These are phyloP conservation scores for Drosophila imparisetae DNA, from an alignment of 2,888 invertebrate genomes.

Conservation along the genomic window DNA sequence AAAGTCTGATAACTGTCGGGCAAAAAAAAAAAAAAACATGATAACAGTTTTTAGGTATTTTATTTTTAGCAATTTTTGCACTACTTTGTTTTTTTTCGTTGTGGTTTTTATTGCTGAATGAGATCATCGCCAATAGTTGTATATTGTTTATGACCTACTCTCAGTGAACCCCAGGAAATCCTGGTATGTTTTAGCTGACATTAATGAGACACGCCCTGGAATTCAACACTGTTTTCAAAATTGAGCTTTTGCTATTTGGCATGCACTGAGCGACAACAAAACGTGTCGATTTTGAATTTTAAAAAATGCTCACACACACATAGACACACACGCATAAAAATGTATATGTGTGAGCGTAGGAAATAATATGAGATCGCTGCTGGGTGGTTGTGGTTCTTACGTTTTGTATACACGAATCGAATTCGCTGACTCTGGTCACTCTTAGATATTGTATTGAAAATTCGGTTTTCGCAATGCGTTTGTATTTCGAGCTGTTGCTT, in stretches of 20 bases:
- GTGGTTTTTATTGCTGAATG: constrained; percentile 19
- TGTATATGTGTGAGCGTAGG: constrained; percentile 1
- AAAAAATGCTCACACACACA: neutral
- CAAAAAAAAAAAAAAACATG: neutral
- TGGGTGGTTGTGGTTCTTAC: constrained; percentile 27
- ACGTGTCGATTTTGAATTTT: constrained; percentile 26
- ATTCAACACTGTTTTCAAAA: constrained; percentile 1
- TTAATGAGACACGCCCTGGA: constrained; percentile 19
- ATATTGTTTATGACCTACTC: constrained; percentile 15
- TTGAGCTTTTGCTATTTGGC: neutral
- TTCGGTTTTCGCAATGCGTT: constrained; percentile 22
- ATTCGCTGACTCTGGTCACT: constrained; percentile 27
- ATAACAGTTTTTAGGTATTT: neutral
- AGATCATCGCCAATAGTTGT: constrained; percentile 37
- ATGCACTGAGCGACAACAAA: neutral
- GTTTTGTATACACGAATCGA: constrained; percentile 31
- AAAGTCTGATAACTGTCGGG: constrained; percentile 8
- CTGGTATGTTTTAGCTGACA: neutral
- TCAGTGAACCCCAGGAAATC: constrained; percentile 2
- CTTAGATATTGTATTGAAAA: constrained; percentile 29
- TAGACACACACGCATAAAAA: constrained; percentile 1
- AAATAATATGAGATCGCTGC: constrained; percentile 20
- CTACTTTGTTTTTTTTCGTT: neutral
- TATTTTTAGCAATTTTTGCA: neutral
- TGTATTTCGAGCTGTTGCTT: constrained; percentile 36